phyloP scores from a whole-genome alignment of 1,140 invertebrate species.

The Mizuhopecten yessoensis region DNA sequence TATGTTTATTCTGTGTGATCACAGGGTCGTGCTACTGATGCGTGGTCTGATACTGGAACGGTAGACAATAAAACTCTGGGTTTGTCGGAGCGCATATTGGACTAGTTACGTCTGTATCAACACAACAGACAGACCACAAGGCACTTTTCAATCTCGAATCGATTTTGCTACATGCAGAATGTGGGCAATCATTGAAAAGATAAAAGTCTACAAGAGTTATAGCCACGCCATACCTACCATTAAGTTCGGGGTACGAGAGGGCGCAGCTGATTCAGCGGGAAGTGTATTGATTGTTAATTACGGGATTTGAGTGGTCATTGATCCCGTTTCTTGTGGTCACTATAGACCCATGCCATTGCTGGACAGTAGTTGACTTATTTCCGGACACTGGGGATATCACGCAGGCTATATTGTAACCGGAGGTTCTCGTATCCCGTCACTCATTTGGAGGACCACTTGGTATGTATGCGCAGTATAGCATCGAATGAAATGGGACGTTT shows the following conservation, averaged over 20 bases:
- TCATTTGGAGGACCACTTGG: not conserved
- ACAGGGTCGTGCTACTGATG: not conserved
- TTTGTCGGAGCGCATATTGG: not conserved
- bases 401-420: not conserved
- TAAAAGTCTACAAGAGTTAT: constrained; percentile 8
- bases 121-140: not conserved
- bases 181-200: constrained; percentile 9
- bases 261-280: not conserved
- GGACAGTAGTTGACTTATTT: not conserved
- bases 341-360: not conserved
- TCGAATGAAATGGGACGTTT: not conserved
- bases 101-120: not conserved
- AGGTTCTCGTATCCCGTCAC: not conserved
- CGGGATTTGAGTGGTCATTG: not conserved
- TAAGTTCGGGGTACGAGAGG: not conserved
- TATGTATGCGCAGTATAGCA: too few species aligned
- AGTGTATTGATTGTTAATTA: constrained; percentile 14
- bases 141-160: not conserved
- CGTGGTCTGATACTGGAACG: not conserved
- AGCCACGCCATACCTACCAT: not conserved
- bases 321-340: not conserved
- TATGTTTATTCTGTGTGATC: not conserved
- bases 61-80: not conserved
- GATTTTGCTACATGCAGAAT: constrained; percentile 3
- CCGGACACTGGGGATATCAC: not conserved